Base-by-base conservation (phyloP, 1,140 invertebrate genomes). In the Penaeus indicus region DNA sequence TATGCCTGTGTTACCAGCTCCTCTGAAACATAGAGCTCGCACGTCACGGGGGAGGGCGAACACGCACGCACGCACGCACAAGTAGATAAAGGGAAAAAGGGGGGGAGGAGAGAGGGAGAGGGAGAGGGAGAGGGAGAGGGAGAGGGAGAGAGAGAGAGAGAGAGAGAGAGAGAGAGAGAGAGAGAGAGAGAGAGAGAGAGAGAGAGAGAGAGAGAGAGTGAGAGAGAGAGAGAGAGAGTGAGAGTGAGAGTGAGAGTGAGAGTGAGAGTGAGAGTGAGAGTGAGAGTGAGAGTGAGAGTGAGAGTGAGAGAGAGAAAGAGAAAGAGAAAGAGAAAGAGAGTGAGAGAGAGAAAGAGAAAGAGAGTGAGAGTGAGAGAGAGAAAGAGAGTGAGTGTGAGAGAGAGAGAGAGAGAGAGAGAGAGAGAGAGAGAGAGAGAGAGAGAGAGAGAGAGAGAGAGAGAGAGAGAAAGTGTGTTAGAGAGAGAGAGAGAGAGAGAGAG, bases 1-100 rank as follows among this genome's bases (percentile, higher is more conserved):
- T 77, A 83, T n/a, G 80, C 61, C 80, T 64, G n/a, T 18, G 85
- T 84, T 47, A 90, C 64, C 21, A 84, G 80, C 85, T 83, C 84
- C 78, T 77, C 89, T 90, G 89, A 32, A 84, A 84, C 47, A 80
- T 27, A 54, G 47, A 54, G 3, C 47, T 54, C 38, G 61, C 69
- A 85, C 21, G 16, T 25, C 4, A 72, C 25, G 21, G 21, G 62
- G 38, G 54, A 67, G 62, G 63, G 25, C 27, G 63, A 67, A 11
- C 47, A 61, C 11, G 38, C 21, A 61, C 38, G 13, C 21, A 21
- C 63, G 11, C 0, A 83, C 60, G 13, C 5, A 11, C 5, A 32
- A 0, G 13, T 7, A 16, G 13, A 72, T 3, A 16, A 16, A 19
- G 1, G 19, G 18, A 1, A 7, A 16, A 72, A 1, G 10, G 32